Base-by-base conservation (phyloP, 1,140 invertebrate species). In the Brachystomella parvula region DNA sequence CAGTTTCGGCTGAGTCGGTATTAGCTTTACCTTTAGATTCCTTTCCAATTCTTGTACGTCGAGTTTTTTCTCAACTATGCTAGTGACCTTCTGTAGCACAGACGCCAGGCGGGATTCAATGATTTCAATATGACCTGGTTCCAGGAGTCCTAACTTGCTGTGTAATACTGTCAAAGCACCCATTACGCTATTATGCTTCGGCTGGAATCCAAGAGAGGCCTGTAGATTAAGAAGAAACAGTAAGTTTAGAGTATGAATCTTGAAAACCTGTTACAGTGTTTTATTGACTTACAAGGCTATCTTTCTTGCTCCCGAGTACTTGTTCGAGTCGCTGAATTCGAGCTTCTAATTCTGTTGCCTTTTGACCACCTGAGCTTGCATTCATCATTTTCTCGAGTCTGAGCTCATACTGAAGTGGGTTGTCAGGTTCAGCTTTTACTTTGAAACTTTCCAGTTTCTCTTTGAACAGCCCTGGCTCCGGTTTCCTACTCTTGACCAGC, bases 61-160 rank as follows among this genome's bases (percentile, higher is more conserved):
- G n/a, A 73, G 59, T 63, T 78, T 78, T 70, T 82, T 82, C 68
- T 83, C 82, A 15, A 77, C 71, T 44, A 83, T 78, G 66, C 80
- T 77, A 28, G 76, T 78, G 57, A 84, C 77, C 64, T 81, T 81
- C 26, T 81, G 79, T 31, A 79, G 72, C 24, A 84, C 75, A 30
- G 77, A 77, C 30, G 77, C 75, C 47, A 83, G 66, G 28, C 82
- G 71, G 1, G 76, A 76, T 57, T 83, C 82, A 19, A 83, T 74
- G 63, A 81, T 78, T 44, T 83, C 82, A 33, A 83, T 72, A 65
- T 82, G 79, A 30, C 74, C 65, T 2, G 80, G 78, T 69, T 84
- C 82, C 31, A 84, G 68, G 24, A 83, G 73, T 1, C 78, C 77
- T 31, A 82, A 65, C 66, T 81, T 80, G 31, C 79, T 75, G 63